Evolutionary conservation across 2,113 vertebrate species (phyloP).

Genomic region (Solea solea): DNA sequence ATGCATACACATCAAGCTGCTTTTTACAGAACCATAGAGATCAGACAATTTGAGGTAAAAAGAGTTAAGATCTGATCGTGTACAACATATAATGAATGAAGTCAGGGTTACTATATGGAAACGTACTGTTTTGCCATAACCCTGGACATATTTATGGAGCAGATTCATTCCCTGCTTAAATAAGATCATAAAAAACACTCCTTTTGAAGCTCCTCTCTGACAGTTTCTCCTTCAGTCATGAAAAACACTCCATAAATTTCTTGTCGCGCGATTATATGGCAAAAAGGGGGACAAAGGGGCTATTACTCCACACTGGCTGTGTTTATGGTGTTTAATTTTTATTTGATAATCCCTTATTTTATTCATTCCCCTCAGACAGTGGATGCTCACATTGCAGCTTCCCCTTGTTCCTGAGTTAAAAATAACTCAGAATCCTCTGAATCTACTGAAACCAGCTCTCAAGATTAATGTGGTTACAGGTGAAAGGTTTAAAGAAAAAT

Average conservation of each 20-base stretch:
- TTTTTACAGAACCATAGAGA: too few species aligned
- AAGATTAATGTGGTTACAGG: too few species aligned
- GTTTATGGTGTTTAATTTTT: slow-evolving; percentile 6
- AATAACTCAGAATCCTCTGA: too few species aligned
- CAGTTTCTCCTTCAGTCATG: slow-evolving; percentile 2
- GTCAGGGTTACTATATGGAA: slow-evolving; percentile 11
- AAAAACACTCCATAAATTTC: slow-evolving; percentile 14
- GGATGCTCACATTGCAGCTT: slow-evolving; percentile 4
- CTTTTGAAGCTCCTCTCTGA: slow-evolving; percentile 14
- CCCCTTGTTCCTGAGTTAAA: background rate
- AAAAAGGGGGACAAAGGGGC: background rate
- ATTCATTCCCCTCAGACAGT: slow-evolving; percentile 4
- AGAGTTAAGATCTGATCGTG: background rate
- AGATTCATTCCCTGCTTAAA: background rate
- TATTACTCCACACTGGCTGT: background rate
- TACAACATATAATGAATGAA: slow-evolving; percentile 13
- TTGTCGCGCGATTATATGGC: slow-evolving; percentile 12
- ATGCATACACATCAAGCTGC: too few species aligned
- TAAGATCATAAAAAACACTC: slow-evolving; percentile 12
- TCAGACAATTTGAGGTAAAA: too few species aligned
- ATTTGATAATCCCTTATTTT: background rate
- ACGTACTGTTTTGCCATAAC: slow-evolving; percentile 23
- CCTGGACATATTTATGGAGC: slow-evolving; percentile 15
- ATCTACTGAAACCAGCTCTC: too few species aligned
- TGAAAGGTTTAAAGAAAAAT: too few species aligned